phyloP scores from a whole-genome alignment of 2,797 vertebrate species.

The Fistularia commersonii region DNA sequence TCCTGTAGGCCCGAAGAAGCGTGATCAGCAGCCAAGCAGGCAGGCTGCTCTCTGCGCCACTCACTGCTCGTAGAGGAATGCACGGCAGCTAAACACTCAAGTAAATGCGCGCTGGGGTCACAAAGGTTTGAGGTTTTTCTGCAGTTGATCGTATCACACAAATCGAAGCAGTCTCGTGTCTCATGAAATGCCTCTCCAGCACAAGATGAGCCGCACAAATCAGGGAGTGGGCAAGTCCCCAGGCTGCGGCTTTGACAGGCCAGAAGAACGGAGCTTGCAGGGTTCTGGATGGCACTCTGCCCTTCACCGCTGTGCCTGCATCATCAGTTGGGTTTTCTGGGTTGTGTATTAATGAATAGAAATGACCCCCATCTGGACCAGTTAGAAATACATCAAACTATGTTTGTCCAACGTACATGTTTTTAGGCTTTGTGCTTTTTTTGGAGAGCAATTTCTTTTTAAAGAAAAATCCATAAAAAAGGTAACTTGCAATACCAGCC shows the following conservation, averaged over 20 bases:
- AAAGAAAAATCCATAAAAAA: no score
- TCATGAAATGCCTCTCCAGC: conserved; percentile 50
- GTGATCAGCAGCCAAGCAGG: conserved; percentile 38
- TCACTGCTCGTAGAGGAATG: conserved; percentile 29
- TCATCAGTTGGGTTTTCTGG: conserved; percentile 35
- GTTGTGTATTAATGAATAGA: conserved; percentile 49
- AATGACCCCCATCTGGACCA: conserved; percentile 27
- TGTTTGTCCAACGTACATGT: not conserved
- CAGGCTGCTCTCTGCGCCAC: conserved; percentile 32
- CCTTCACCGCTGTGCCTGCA: conserved; percentile 32
- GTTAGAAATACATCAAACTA: not conserved
- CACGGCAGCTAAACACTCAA: conserved; percentile 24
- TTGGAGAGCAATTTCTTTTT: not conserved
- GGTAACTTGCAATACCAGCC: no score
- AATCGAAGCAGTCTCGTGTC: conserved; percentile 24
- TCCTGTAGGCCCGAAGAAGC: conserved; percentile 48
- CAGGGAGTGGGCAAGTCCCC: conserved; percentile 57
- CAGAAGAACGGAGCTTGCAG: conserved; percentile 42
- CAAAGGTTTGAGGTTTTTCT: conserved; percentile 25
- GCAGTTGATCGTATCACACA: conserved; percentile 28
- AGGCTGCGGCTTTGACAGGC: conserved; percentile 50
- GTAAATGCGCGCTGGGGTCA: conserved; percentile 14
- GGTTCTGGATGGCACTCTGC: conserved; percentile 57
- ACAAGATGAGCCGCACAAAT: conserved; percentile 40
- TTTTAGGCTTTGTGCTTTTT: not conserved